A percentile compares a stretch with the other conserved stretches of the same genome.
Conservation (phyloP, 2,797 vertebrate species). For the Xiphorhynchus erythropygius region DNA sequence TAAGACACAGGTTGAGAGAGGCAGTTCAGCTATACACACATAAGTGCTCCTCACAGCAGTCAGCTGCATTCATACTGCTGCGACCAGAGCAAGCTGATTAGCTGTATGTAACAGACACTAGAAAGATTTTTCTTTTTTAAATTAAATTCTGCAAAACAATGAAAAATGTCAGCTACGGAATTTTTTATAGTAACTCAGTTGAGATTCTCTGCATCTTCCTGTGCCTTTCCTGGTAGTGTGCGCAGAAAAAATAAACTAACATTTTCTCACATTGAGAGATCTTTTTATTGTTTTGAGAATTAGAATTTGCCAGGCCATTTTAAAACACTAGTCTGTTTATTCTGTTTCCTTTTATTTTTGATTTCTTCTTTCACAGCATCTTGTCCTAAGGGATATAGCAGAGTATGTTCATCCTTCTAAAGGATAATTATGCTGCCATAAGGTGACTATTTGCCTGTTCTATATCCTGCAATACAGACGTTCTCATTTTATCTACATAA, state of each 20-base stretch:
- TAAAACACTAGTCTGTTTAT: background rate
- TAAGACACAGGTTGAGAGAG: background rate
- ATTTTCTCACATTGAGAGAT: background rate
- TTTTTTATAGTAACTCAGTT: background rate
- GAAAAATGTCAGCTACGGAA: background rate
- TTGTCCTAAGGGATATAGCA: background rate
- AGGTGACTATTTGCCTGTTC: background rate
- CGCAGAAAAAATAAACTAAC: background rate
- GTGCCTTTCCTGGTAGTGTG: background rate
- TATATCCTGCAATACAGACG: background rate
- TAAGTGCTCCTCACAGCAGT: background rate
- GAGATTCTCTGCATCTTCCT: background rate
- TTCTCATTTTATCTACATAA: background rate
- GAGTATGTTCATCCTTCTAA: background rate
- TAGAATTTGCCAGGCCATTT: background rate
- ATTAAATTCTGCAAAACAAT: background rate
- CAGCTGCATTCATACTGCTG: background rate
- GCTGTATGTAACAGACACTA: background rate
- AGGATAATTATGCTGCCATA: background rate
- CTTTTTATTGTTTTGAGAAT: background rate
- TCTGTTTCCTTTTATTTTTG: background rate
- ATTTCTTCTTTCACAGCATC: background rate
- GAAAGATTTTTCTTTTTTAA: background rate
- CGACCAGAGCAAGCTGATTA: background rate
- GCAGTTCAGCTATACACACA: accelerated